Evolutionary conservation across 2,797 vertebrate species (phyloP), one percentile per base, ranked within the genome.

Genomic region (Microchirus variegatus): DNA sequence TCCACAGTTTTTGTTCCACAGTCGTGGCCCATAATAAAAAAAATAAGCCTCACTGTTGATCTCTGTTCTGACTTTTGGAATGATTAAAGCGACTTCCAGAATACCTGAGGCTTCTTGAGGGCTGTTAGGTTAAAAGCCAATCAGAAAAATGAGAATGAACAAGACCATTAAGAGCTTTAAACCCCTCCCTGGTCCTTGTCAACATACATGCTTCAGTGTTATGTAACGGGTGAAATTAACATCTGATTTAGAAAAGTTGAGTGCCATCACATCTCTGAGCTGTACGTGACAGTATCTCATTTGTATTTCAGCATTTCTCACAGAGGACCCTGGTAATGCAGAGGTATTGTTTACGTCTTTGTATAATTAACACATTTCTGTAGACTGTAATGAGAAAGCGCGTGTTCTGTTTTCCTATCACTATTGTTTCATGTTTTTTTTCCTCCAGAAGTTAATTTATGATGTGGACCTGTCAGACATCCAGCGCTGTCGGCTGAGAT

Each of bases 401-500:
- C 47, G 45, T 37, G 2, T 16, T 60, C 16, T 14, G n/a, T 49
- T 41, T 47, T 38, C 8, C 18, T 48, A 1, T 7, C 0, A 2
- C 2, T 7, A 14, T 31, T 35, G 9, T 10, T 53, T 6, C 1
- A n/a, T 51, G 10, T 57, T 47, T 6, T 14, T 52, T 2, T 6
- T 16, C 16, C 16, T 53, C 2, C 63, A 56, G 55, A 73, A 22
- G 18, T 43, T 26, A 26, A 40, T 51, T 36, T 37, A 26, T 40
- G 54, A 70, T 56, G 52, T 81, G 52, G 84, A 86, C 17, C 63
- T 94, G 26, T 59, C 84, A 71, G 92, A 93, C 41, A 92, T 97
- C 63, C 93, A 91, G 83, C 91, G 81, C 18, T 89, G 67, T 0
- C 90, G 94, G 69, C 88, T 69, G 53, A 94, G 94, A 78, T 93